Base-by-base conservation (phyloP, 2,888 invertebrate genomes). In the Rhodophaea formosa region DNA sequence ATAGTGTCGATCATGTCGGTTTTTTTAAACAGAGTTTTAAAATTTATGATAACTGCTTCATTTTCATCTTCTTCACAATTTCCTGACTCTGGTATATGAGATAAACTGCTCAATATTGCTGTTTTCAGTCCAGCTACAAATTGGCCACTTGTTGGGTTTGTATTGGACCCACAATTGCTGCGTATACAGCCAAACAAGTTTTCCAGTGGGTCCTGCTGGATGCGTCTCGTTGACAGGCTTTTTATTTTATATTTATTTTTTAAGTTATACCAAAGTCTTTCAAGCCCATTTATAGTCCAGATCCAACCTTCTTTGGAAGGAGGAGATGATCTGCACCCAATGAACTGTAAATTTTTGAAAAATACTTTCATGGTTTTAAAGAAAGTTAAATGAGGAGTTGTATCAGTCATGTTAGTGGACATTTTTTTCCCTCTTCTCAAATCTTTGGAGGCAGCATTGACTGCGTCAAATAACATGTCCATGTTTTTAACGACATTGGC, bases 231-330 rank as follows among this genome's bases (percentile, higher is more conserved):
- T 0, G 69, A 60, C 1, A 73, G n/a, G n/a, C n/a, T n/a, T n/a
- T 42, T 17, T 61, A 64, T 60, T 62, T 62, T 0, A 72, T 61
- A 1, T 29, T 43, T 61, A 23, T 6, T 39, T 61, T 55, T 42
- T 57, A 49, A 54, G 67, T 7, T 15, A n/a, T n/a, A n/a, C n/a
- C n/a, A n/a, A n/a, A n/a, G n/a, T n/a, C n/a, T n/a, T n/a, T n/a
- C n/a, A n/a, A 70, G 53, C 0, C 53, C 70, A 59, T 67, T 68
- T 0, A 68, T 14, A 3, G 70, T 68, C 61, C 63, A 62, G 39
- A 69, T 58, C 70, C 69, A 69, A 3, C 69, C 67, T 32, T 66
- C 62, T 63, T 64, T 57, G 10, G 67, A 72, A 45, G 69, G 65
- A 8, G 66, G 71, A 8, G 46, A 54, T 3, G 58, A 16, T 23